Base-by-base conservation (phyloP, 1,140 invertebrate species). In the Eciton burchellii region DNA sequence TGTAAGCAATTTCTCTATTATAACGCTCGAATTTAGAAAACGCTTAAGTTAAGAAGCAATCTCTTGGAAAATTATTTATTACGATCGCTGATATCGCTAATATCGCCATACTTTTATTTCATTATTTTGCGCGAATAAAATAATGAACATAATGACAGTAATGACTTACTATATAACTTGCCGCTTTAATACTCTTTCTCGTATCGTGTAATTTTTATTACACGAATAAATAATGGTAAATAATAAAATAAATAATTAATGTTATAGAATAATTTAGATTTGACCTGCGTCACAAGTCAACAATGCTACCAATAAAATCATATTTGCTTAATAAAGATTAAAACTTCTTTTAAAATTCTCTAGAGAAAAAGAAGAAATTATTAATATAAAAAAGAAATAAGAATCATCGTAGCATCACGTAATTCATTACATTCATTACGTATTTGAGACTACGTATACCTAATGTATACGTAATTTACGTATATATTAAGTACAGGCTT, bases 1-100 rank as follows among this genome's bases (percentile, higher is more conserved):
- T 92, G 93, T 94, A 93, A 94, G 93, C 91, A 91, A 89, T 83
- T 88, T 92, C 84, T 84, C 63, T 79, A 91, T 92, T 90, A 88
- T 89, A 81, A 84, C 74, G 85, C 35, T 35, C 6, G 2, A 35
- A 35, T 35, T 35, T 35, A 35, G 6, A 35, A 35, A 35, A 35
- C 6, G 35, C 35, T 35, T 35, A 3, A 35, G 2, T 35, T 35
- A 6, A 35, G 6, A 35, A 35, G 35, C 35, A 35, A 3, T 2
- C 35, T 35, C 6, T 35, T 35, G 35, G 2, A 35, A 35, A 35
- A 2, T 86, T 91, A n/a, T n/a, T n/a, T n/a, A n/a, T n/a, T n/a
- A n/a, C n/a, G n/a, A n/a, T n/a, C n/a, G n/a, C n/a, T n/a, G n/a
- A n/a, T n/a, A n/a, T n/a, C n/a, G n/a, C n/a, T n/a, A n/a, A n/a